Base-by-base conservation (phyloP, 2,797 vertebrate species). In the Selene dorsalis region DNA sequence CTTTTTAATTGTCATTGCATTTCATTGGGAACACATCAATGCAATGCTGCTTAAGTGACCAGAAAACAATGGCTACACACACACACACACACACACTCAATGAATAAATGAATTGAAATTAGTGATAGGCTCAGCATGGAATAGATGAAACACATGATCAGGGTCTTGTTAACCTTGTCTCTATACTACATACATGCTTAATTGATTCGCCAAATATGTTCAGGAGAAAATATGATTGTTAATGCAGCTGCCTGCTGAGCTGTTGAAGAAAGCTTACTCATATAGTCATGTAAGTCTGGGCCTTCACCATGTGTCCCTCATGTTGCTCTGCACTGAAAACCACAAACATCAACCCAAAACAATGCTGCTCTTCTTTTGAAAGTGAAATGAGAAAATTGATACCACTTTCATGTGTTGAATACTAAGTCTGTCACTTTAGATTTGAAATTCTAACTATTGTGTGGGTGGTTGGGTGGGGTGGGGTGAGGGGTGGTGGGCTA, bases 1-100 rank as follows among this genome's bases (percentile, higher is more conserved):
- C 96, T 96, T 96, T 96, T 97, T 98, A 97, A 98, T 97, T 97
- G 96, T 96, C 96, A 97, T 95, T 96, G 95, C 96, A 96, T 94
- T 96, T 97, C 95, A 96, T 95, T 95, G 95, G 94, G 91, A 96
- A 95, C 95, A 94, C 95, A 96, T 97, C 96, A 96, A 96, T 97
- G 96, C 93, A 94, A 93, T 93, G 93, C 93, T 95, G 96, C 96
- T 97, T 96, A 95, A 94, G 93, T 96, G 95, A 96, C 95, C 96
- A 96, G 96, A 96, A 96, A 96, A 96, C 95, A 96, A 93, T 94
- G 94, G 92, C 92, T 94, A 94, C 94, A 85, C 92, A 87, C 90
- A 92, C 93, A 94, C 61, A 48, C 4, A 28, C 22, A 45, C 57
- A 67, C 38, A 60, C 32, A 35, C 7, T 35, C 32, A 35, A 35